A percentile compares a stretch with the other conserved stretches of the same genome.
phyloP scores from a whole-genome alignment of 2,888 invertebrate genomes.

The Deroplatys truncata region DNA sequence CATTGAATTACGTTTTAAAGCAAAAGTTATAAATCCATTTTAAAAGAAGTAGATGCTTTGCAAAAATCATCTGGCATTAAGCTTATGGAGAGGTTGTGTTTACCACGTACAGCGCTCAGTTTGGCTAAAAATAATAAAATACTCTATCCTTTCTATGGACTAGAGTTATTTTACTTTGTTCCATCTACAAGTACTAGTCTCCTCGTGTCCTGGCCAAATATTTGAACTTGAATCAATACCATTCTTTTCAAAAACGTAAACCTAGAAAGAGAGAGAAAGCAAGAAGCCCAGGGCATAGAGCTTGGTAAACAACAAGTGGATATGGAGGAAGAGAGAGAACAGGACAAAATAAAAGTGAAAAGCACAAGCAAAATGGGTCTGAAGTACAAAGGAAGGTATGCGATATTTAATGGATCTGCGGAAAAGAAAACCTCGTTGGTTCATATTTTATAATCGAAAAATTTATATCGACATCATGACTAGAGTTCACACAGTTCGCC shows the following conservation, averaged over 20 bases:
- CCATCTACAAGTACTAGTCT: neutral
- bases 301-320: neutral
- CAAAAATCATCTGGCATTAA: no score
- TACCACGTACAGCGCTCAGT: neutral
- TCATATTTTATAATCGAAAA: neutral
- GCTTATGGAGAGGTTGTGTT: no score
- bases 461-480: neutral
- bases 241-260: neutral
- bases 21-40: no score
- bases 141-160: neutral
- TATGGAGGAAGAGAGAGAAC: neutral
- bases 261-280: neutral
- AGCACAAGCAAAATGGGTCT: neutral
- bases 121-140: neutral
- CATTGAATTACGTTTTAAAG: no score
- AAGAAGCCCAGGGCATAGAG: neutral
- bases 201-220: neutral
- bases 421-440: neutral
- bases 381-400: neutral
- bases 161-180: neutral
- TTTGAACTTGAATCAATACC: neutral
- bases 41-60: no score
- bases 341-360: neutral
- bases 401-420: neutral
- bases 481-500: neutral